Evolutionary conservation across 2,797 vertebrate genomes (phyloP).

Genomic region (Mionectes olivaceus): DNA sequence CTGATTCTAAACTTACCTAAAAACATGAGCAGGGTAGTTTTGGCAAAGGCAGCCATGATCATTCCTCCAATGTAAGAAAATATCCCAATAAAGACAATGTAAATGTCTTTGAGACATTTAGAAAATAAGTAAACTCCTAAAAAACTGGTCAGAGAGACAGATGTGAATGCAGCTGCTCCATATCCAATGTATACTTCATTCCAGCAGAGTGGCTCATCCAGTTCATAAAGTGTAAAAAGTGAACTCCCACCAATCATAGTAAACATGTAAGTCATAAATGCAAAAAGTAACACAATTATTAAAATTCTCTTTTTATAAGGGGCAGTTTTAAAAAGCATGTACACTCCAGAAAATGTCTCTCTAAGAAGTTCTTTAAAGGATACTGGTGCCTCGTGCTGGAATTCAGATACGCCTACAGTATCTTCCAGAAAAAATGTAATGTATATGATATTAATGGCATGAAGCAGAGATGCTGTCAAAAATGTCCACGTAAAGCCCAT

Average conservation of each 20-base stretch:
- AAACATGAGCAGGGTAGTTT: constrained; percentile 90
- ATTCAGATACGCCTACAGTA: constrained; percentile 65
- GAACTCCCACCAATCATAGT: constrained; percentile 78
- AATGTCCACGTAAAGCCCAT: constrained; percentile 92
- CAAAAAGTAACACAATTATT: constrained; percentile 83
- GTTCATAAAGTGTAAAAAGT: constrained; percentile 88
- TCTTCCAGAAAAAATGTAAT: constrained; percentile 87
- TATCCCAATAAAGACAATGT: constrained; percentile 87
- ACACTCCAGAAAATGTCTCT: constrained; percentile 82
- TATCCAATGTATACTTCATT: constrained; percentile 92
- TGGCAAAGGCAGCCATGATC: constrained; percentile 84
- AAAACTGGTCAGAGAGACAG: constrained; percentile 88
- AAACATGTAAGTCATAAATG: constrained; percentile 83
- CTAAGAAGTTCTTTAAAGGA: constrained; percentile 71
- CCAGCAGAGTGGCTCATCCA: constrained; percentile 94
- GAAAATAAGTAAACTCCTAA: constrained; percentile 85
- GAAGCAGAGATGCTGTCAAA: constrained; percentile 76
- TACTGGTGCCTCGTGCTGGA: constrained; percentile 35
- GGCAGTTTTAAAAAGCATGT: constrained; percentile 81
- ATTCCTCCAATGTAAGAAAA: constrained; percentile 85
- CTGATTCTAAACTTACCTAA: constrained; percentile 84
- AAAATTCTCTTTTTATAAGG: constrained; percentile 72
- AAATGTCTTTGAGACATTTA: constrained; percentile 83
- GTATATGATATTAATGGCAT: constrained; percentile 84
- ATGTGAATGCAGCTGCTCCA: constrained; percentile 85